These are phyloP conservation scores for Micrasema minimum DNA, from an alignment of 1,140 invertebrate genomes.

Conservation along the genomic window DNA sequence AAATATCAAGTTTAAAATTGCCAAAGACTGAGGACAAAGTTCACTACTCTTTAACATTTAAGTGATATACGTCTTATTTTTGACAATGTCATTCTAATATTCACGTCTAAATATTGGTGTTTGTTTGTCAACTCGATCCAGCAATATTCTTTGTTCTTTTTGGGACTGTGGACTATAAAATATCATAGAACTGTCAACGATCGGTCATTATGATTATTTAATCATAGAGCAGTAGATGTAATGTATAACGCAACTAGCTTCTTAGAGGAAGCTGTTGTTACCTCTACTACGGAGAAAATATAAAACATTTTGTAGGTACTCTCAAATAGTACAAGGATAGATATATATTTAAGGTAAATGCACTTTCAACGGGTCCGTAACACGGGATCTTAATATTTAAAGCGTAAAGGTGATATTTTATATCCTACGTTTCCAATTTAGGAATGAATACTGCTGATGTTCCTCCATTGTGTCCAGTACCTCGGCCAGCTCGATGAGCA, in stretches of 20 bases:
- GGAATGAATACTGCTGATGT: slow-evolving; percentile 15
- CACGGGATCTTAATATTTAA: background rate
- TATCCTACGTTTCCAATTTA: slow-evolving; percentile 14
- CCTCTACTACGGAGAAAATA: slow-evolving; percentile 12
- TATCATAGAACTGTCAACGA: slow-evolving; percentile 17
- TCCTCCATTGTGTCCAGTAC: background rate
- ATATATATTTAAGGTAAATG: slow-evolving; percentile 14
- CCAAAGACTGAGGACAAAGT: slow-evolving; percentile 38
- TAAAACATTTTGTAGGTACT: slow-evolving; percentile 21
- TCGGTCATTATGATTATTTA: background rate
- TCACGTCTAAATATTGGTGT: slow-evolving; percentile 2
- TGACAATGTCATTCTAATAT: slow-evolving; percentile 4
- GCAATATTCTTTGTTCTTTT: slow-evolving; percentile 29
- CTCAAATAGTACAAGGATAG: slow-evolving; percentile 11
- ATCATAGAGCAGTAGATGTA: background rate
- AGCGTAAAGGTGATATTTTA: slow-evolving; percentile 8
- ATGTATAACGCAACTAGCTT: background rate
- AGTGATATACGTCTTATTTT: slow-evolving; percentile 33
- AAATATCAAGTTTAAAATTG: slow-evolving; percentile 33
- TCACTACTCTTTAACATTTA: slow-evolving; percentile 33
- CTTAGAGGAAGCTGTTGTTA: slow-evolving; percentile 3
- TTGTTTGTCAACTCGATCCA: slow-evolving; percentile 17
- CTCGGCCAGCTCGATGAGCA: background rate
- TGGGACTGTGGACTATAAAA: slow-evolving; percentile 38
- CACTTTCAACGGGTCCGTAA: background rate